Conservation (phyloP, 1,140 invertebrate genomes). For the Nasonia giraulti region DNA sequence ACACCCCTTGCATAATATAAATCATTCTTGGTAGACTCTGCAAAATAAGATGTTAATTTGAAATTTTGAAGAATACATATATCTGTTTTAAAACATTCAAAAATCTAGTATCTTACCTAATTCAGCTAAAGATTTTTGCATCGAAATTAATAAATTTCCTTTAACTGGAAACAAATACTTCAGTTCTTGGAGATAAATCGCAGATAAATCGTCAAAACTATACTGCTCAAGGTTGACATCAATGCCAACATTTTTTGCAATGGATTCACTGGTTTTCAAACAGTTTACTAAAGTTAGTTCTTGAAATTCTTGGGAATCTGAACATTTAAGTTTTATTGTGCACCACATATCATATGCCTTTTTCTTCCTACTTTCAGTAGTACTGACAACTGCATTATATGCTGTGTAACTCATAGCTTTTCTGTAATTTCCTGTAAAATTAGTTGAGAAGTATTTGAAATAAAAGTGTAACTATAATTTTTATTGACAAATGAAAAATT, state of each 20-base stretch:
- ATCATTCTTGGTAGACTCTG: neutral
- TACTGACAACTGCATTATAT: slow-evolving; percentile 63
- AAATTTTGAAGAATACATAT: too few species aligned
- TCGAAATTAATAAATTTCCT: slow-evolving; percentile 22
- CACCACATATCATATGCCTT: slow-evolving; percentile 65
- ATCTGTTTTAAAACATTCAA: too few species aligned
- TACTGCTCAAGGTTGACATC: slow-evolving; percentile 58
- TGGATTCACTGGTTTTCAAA: slow-evolving; percentile 55
- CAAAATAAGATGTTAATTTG: neutral
- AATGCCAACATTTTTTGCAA: slow-evolving; percentile 61
- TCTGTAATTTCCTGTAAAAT: slow-evolving; percentile 54
- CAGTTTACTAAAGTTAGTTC: slow-evolving; percentile 62
- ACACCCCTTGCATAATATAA: slow-evolving; percentile 59
- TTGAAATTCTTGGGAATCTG: slow-evolving; percentile 45
- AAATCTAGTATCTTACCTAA: slow-evolving; percentile 31
- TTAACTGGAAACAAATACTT: slow-evolving; percentile 43
- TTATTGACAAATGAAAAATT: slow-evolving; percentile 6
- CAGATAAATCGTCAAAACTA: slow-evolving; percentile 56
- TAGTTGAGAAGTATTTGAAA: neutral
- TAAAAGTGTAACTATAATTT: neutral
- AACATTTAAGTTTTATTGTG: slow-evolving; percentile 60
- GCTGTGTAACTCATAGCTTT: slow-evolving; percentile 61
- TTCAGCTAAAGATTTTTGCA: slow-evolving; percentile 41
- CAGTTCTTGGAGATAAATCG: slow-evolving; percentile 59
- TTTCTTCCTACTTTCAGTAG: slow-evolving; percentile 49